Conservation (phyloP, 2,113 vertebrate genomes). For the Pseudolaguvia tuberculata region DNA sequence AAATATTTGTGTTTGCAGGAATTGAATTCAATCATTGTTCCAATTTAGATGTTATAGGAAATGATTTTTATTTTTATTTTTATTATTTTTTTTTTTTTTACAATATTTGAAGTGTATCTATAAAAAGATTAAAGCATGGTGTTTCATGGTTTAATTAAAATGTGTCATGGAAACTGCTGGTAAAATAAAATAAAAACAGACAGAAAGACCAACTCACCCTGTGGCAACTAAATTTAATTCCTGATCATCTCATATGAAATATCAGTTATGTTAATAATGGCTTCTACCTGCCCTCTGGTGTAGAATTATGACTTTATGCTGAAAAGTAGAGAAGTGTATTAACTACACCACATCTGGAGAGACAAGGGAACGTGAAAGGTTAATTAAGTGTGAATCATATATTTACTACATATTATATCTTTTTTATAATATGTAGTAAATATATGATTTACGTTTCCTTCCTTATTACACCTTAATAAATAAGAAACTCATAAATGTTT, state of each 20-base stretch:
- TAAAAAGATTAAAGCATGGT: background rate
- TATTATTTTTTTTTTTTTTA: background rate
- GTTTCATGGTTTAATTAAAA: background rate
- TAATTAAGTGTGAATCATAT: background rate
- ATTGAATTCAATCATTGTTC: background rate
- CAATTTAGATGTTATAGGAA: background rate
- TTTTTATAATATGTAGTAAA: background rate
- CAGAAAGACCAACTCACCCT: constrained; percentile 22
- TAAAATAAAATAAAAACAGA: no score
- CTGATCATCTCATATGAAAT: constrained; percentile 32
- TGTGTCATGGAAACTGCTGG: background rate
- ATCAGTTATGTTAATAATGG: constrained; percentile 19
- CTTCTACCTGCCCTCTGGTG: constrained; percentile 24
- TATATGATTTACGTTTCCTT: no score
- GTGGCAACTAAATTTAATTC: constrained; percentile 25
- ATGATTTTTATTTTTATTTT: no score
- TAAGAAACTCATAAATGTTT: no score
- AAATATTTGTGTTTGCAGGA: background rate
- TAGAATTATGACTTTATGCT: constrained; percentile 32
- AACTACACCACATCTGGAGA: constrained; percentile 10
- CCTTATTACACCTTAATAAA: no score
- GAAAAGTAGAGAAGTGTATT: background rate
- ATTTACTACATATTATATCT: no score
- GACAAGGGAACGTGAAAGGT: background rate
- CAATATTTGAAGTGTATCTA: background rate